Evolutionary conservation across 2,113 vertebrate species (phyloP), one percentile per base, ranked within the genome.

Genomic region (Cepphus grylle): DNA sequence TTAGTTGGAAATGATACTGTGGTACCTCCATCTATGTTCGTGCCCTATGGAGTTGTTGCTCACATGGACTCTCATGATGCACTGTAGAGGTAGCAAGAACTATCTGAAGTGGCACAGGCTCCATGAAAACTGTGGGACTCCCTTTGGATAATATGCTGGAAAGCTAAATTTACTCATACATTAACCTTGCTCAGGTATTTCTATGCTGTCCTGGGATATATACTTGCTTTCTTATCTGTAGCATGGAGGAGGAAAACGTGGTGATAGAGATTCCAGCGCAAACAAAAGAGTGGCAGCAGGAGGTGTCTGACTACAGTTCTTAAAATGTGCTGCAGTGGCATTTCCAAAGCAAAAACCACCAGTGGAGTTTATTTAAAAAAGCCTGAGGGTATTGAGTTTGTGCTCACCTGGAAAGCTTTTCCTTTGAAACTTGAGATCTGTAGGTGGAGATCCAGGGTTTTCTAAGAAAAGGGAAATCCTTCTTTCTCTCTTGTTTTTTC

Each of bases 21-120:
- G 40, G 3, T 55, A 42, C 15, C 36, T 87, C 16, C 9, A 11
- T 22, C 32, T 81, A 43, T 59, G 3, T 56, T 85, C 34, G 38
- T 66, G 23, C 16, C 65, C 18, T 66, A 1, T 2, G 10, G 38
- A 34, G 36, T 79, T 17, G 8, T 19, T 52, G 22, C 16, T 84
- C 0, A 0, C 17, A 21, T 10, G 20, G 20, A 40, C 8, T 73
- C 15, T 50, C 14, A 7, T 16, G 63, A 45, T 23, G 21, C 8
- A 11, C 11, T 34, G 17, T 4, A 36, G 20, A 67, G 30, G 11
- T 4, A 67, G 11, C 29, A 70, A 58, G 30, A 77, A 5, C 30
- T 76, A 49, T 14, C 21, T 42, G 36, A 81, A 17, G n/a, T 66
- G 45, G 6, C 19, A 38, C 17, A 45, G 25, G 15, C 22, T 79